phyloP scores from a whole-genome alignment of 2,797 vertebrate genomes.

The Diglossa cyanea region DNA sequence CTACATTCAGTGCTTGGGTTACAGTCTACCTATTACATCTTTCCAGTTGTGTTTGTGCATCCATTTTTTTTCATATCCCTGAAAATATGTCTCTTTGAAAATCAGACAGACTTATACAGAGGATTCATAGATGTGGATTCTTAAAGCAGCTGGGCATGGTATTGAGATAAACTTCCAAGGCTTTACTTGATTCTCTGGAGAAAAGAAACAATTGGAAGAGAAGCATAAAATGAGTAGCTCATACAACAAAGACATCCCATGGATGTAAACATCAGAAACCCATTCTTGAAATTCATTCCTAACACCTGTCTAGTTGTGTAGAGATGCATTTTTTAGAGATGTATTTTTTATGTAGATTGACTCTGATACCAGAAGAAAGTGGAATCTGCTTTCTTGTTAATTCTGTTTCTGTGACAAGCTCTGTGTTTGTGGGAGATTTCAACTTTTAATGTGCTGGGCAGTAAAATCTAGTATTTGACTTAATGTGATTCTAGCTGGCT shows the following conservation, averaged over 20 bases:
- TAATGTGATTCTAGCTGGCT: background rate
- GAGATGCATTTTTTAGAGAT: background rate
- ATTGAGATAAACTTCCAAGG: background rate
- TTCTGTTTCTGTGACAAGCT: background rate
- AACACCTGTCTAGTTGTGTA: background rate
- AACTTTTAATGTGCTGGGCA: background rate
- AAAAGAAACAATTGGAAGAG: conserved; percentile 14
- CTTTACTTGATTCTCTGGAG: background rate
- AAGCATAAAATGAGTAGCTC: background rate
- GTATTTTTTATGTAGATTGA: background rate
- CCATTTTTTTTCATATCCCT: background rate
- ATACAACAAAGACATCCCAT: background rate
- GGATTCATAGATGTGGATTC: background rate
- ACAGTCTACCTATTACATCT: background rate
- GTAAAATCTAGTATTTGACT: background rate
- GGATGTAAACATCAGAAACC: background rate
- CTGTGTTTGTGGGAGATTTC: background rate
- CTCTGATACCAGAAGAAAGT: background rate
- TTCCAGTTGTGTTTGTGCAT: background rate
- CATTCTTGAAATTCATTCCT: background rate
- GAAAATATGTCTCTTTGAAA: background rate
- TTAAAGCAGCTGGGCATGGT: conserved; percentile 4
- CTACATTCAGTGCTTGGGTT: conserved; percentile 24
- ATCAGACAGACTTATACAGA: background rate
- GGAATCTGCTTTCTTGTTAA: background rate